phyloP scores from a whole-genome alignment of 2,113 vertebrate genomes.

The Microcebus griseorufus region DNA sequence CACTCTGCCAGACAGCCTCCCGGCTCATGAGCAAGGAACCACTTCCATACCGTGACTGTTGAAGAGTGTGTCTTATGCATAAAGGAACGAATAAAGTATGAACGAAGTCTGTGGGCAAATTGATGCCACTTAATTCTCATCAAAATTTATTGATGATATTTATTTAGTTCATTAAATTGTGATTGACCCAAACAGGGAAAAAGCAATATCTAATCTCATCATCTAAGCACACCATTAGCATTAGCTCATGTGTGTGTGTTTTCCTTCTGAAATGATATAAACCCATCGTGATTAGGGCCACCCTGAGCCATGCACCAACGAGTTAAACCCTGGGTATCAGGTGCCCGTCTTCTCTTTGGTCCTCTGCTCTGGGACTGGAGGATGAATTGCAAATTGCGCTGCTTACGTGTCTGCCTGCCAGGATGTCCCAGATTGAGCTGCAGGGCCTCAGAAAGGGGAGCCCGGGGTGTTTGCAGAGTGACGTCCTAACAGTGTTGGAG shows the following conservation, averaged over 20 bases:
- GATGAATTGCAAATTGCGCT: slow-evolving; percentile 74
- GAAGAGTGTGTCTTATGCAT: background rate
- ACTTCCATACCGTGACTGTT: accelerated
- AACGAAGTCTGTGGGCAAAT: background rate
- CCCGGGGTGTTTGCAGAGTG: slow-evolving; percentile 37
- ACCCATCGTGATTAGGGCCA: slow-evolving; percentile 74
- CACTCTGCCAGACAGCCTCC: background rate
- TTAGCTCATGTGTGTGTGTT: slow-evolving; percentile 29
- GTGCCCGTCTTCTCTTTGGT: slow-evolving; percentile 67
- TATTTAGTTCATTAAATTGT: slow-evolving; percentile 67
- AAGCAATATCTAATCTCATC: slow-evolving; percentile 29
- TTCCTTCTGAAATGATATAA: slow-evolving; percentile 72
- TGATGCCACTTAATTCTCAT: slow-evolving; percentile 56
- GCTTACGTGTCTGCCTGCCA: slow-evolving; percentile 55
- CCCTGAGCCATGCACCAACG: slow-evolving; percentile 66
- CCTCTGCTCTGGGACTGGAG: slow-evolving; percentile 73
- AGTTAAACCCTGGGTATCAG: slow-evolving; percentile 68
- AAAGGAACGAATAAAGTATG: background rate
- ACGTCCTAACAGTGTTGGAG: background rate
- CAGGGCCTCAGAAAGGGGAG: background rate
- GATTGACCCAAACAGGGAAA: slow-evolving; percentile 2
- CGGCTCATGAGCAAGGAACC: background rate
- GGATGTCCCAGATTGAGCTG: slow-evolving; percentile 40
- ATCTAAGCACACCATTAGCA: slow-evolving; percentile 18
- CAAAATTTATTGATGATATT: slow-evolving; percentile 54